Evolutionary conservation across 1,140 invertebrate genomes (phyloP).

Genomic region (Drosophila rhopaloa): DNA sequence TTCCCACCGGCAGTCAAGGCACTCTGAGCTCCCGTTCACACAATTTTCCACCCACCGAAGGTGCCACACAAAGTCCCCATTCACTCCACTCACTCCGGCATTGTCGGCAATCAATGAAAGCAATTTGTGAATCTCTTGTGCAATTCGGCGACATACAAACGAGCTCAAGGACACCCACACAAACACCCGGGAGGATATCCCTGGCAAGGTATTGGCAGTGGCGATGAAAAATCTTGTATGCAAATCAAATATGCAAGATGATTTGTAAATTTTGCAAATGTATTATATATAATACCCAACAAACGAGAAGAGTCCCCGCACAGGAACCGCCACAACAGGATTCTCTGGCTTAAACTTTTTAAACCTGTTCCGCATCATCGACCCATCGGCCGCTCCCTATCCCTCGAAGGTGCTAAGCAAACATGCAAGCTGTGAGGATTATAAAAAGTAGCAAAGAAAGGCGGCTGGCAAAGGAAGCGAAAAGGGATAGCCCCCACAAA

Average conservation of each 20-base stretch:
- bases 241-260: slow-evolving; percentile 81
- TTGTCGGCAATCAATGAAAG: slow-evolving; percentile 80
- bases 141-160: slow-evolving; percentile 69
- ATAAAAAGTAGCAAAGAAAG: slow-evolving; percentile 44
- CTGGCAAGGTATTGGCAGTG: slow-evolving; percentile 55
- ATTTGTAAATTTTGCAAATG: slow-evolving; percentile 82
- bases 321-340: slow-evolving; percentile 40
- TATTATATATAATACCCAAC: slow-evolving; percentile 49
- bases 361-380: slow-evolving; percentile 52
- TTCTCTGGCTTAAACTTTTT: slow-evolving; percentile 49
- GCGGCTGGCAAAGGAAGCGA: slow-evolving; percentile 13
- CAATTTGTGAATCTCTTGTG: slow-evolving; percentile 80
- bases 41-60: not conserved
- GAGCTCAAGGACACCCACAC: slow-evolving; percentile 57
- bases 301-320: not conserved
- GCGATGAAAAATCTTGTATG: slow-evolving; percentile 64
- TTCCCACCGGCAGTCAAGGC: slow-evolving; percentile 18
- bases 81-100: slow-evolving; percentile 24
- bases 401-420: slow-evolving; percentile 72
- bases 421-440: slow-evolving; percentile 76
- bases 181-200: slow-evolving; percentile 5
- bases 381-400: slow-evolving; percentile 15
- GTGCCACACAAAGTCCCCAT: slow-evolving; percentile 19
- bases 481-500: slow-evolving; percentile 69
- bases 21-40: slow-evolving; percentile 6